Percentiles rank a stretch among this genome's conserved stretches.
Evolutionary conservation across 1,140 invertebrate genomes (phyloP).

Genomic region (Temnothorax nylanderi): DNA sequence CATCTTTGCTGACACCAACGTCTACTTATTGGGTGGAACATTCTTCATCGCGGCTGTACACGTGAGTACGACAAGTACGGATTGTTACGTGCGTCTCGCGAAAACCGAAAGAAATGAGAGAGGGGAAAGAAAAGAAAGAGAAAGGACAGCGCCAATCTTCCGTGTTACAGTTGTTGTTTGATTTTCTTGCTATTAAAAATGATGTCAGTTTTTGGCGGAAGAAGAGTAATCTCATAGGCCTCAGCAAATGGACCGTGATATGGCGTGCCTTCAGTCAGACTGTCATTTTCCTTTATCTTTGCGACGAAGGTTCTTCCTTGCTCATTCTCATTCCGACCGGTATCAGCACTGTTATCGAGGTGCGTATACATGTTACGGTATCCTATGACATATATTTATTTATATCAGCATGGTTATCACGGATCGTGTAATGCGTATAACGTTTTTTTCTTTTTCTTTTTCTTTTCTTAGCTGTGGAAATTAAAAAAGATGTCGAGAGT

Average conservation of each 20-base stretch:
- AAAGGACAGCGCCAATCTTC: background rate
- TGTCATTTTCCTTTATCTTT: conserved; percentile 97
- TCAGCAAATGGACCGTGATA: conserved; percentile 95
- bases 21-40: conserved; percentile 97
- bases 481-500: conserved; percentile 96
- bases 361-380: conserved; percentile 78
- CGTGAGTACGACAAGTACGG: conserved; percentile 87
- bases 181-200: conserved; percentile 99
- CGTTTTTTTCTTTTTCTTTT: background rate
- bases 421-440: too few relatives aligned
- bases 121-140: background rate
- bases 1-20: conserved; percentile 98
- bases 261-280: conserved; percentile 97
- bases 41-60: conserved; percentile 96
- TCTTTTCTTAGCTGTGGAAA: conserved; percentile 93
- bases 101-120: background rate
- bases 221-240: conserved; percentile 93
- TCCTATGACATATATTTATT: too few relatives aligned
- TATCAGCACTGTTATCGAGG: conserved; percentile 95
- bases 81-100: background rate
- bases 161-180: conserved; percentile 94
- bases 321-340: conserved; percentile 95
- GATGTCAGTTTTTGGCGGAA: conserved; percentile 98
- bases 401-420: background rate
- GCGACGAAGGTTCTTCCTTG: conserved; percentile 97